A percentile compares a stretch with the other conserved stretches of the same genome.
phyloP scores from a whole-genome alignment of 2,797 vertebrate genomes.

The Tenualosa ilisha region DNA sequence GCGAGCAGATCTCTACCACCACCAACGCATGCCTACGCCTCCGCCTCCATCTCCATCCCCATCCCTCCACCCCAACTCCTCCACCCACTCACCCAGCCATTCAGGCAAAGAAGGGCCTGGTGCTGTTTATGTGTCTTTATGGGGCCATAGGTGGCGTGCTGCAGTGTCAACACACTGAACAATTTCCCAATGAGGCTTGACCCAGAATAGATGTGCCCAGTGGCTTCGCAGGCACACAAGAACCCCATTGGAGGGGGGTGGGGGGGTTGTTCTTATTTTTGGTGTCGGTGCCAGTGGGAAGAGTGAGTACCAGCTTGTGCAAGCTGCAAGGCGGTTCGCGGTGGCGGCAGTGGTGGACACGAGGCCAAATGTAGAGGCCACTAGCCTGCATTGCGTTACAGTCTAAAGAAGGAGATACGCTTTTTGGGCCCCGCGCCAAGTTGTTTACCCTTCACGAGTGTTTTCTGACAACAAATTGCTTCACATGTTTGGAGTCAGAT shows the following conservation, averaged over 20 bases:
- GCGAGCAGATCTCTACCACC: neutral
- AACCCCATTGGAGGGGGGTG: neutral
- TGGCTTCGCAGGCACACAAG: neutral
- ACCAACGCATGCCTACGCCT: neutral
- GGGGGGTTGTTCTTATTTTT: neutral
- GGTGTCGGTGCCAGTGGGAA: neutral
- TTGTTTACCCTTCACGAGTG: conserved; percentile 9
- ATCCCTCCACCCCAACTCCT: neutral
- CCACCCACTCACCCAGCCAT: neutral
- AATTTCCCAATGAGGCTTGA: conserved; percentile 55
- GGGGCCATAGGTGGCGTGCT: conserved; percentile 25
- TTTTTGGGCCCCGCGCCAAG: neutral
- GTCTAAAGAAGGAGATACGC: conserved; percentile 50
- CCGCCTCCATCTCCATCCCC: neutral
- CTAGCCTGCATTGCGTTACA: neutral
- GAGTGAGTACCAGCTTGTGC: neutral
- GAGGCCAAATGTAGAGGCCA: too few relatives aligned
- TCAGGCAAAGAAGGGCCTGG: conserved; percentile 38
- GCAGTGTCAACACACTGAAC: conserved; percentile 58
- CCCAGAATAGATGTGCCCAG: conserved; percentile 44
- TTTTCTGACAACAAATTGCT: conserved; percentile 21
- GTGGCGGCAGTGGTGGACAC: too few relatives aligned
- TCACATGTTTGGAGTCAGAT: conserved; percentile 17
- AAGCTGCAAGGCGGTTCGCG: neutral
- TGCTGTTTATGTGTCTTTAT: conserved; percentile 37